Evolutionary conservation across 2,888 invertebrate genomes (phyloP).

Genomic region (Meandrusa payeni): DNA sequence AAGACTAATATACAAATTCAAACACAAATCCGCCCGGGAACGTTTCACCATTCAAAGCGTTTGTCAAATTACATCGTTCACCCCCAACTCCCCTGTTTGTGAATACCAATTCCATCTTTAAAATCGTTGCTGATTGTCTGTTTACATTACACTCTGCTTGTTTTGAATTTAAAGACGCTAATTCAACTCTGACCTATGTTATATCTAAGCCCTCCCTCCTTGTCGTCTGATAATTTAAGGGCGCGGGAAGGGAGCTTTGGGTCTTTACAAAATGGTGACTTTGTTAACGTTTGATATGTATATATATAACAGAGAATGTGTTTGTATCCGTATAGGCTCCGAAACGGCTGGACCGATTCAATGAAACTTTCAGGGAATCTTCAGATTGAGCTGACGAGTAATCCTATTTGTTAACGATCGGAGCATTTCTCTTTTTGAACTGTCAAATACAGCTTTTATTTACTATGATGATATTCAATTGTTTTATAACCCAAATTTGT

Average conservation of each 20-base stretch:
- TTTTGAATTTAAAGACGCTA: conserved; percentile 65
- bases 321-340: no score
- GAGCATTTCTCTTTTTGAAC: no score
- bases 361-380: no score
- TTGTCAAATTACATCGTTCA: conserved; percentile 56
- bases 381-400: no score
- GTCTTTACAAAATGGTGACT: conserved; percentile 52
- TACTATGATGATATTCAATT: no score
- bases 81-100: conserved; percentile 38
- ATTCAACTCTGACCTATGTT: conserved; percentile 47
- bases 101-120: conserved; percentile 67
- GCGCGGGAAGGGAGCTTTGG: conserved; percentile 22
- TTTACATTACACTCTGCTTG: conserved; percentile 72
- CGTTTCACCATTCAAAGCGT: conserved; percentile 49
- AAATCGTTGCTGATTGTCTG: conserved; percentile 76
- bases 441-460: no score
- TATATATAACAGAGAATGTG: no score
- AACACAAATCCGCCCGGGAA: conserved; percentile 39
- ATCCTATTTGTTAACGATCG: no score
- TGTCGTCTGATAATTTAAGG: conserved; percentile 26
- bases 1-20: conserved; percentile 34
- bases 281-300: conserved; percentile 61
- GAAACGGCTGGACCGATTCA: no score
- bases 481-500: no score
- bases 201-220: conserved; percentile 31